Base-by-base conservation (phyloP, 2,888 invertebrate genomes). In the Ichneumoninae sp. region DNA sequence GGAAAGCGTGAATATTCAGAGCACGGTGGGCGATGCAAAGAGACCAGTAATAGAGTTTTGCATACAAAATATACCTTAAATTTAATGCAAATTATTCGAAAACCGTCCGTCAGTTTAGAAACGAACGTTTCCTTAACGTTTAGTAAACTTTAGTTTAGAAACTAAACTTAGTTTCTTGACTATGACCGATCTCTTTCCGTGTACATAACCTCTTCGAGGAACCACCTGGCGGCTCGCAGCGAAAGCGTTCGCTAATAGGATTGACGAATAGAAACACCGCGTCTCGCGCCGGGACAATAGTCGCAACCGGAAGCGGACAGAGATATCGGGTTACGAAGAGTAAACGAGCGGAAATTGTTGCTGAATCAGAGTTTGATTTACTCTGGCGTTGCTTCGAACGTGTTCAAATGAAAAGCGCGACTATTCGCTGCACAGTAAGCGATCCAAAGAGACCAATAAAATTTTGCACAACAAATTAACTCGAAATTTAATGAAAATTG, bases 261-360 rank as follows among this genome's bases (percentile, higher is more conserved):
- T 57, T 2, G 62, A 62, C 16, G 26, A 62, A 62, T 33, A 1
- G 36, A 10, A 62, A n/a, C n/a, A n/a, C 33, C 13, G 30, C 3
- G 6, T 69, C 13, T 66, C 36, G 4, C 3, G 3, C 19, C 22
- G 6, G 33, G 52, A 52, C 52, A 19, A 70, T 36, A n/a, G 44
- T 40, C 44, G 44, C 8, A 10, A 26, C 57, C 26, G 57, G 69
- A 26, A 44, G 57, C 13, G 50, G 70, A 78, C 69, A 60, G 52
- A 13, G 57, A 57, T 10, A 57, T 57, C 57, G 57, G 13, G 57
- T 57, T 57, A 10, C 57, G 26, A 57, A 57, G 70, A 74, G 69
- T 77, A 60, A 72, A 81, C 81, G 74, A 84, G 74, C 84, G 84
- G 84, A 84, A 81, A 84, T 78, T 75, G 78, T 60, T 60, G 66